These are phyloP conservation scores for Periophthalmus modestus DNA, from an alignment of 2,113 vertebrate genomes.

Conservation along the genomic window DNA sequence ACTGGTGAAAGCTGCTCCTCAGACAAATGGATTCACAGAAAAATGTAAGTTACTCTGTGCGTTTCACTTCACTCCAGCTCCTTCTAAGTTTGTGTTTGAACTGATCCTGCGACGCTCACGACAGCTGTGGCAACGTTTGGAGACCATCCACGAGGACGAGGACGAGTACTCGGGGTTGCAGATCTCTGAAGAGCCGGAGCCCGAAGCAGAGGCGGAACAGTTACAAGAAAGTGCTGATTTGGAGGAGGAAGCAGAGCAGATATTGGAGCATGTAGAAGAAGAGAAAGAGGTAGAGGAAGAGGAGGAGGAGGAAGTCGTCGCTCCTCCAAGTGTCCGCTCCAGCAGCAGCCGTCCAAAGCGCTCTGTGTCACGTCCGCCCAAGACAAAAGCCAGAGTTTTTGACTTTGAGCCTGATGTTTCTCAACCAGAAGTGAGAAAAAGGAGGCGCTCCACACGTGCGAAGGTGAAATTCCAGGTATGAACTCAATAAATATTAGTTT, in stretches of 20 bases:
- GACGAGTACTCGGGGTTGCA: conserved; percentile 5
- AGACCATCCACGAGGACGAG: conserved; percentile 57
- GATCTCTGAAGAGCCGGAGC: neutral
- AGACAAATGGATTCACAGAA: conserved; percentile 25
- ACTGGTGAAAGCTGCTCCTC: neutral
- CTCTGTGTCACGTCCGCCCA: neutral
- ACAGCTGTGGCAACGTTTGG: conserved; percentile 22
- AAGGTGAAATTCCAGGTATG: conserved; percentile 20
- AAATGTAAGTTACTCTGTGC: conserved; percentile 27
- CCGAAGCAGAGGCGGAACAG: neutral
- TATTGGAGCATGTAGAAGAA: neutral
- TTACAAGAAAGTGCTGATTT: neutral
- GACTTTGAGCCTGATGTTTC: neutral
- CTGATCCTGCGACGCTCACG: neutral
- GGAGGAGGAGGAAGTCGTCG: conserved; percentile 6
- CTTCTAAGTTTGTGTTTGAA: neutral
- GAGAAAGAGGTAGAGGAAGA: conserved; percentile 7
- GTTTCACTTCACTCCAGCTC: neutral
- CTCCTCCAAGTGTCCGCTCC: neutral
- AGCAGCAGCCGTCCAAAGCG: neutral
- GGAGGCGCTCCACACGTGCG: neutral
- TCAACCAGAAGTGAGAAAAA: neutral
- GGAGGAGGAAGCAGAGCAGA: neutral
- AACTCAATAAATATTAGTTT: neutral
- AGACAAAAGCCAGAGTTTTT: neutral